A percentile compares a stretch with the other conserved stretches of the same genome.
Evolutionary conservation across 1,140 invertebrate species (phyloP).

Genomic region (Drosophila kikkawai): DNA sequence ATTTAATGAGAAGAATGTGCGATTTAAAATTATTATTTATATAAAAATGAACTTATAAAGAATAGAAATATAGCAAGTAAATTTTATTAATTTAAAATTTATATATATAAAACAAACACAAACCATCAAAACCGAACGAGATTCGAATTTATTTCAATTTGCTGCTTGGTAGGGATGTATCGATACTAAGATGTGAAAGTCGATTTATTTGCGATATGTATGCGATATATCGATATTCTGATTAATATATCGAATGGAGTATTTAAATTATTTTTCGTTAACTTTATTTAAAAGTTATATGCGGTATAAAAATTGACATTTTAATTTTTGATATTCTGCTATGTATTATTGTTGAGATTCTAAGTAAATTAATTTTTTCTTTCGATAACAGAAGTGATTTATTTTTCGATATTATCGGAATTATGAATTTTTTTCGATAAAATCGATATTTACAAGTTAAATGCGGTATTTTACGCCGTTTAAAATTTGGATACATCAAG

Average conservation of each 20-base stretch:
- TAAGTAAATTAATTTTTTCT: too few relatives aligned
- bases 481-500: too few relatives aligned
- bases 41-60: slow-evolving; percentile 78
- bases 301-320: too few relatives aligned
- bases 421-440: too few relatives aligned
- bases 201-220: background rate
- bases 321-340: background rate
- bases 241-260: too few relatives aligned
- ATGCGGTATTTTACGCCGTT: background rate
- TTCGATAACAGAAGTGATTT: too few relatives aligned
- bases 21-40: slow-evolving; percentile 82
- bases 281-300: too few relatives aligned
- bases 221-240: background rate
- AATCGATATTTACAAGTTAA: too few relatives aligned
- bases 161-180: background rate
- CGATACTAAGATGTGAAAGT: background rate
- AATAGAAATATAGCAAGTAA: slow-evolving; percentile 82
- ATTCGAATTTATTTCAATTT: slow-evolving; percentile 49
- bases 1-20: slow-evolving; percentile 66
- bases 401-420: too few relatives aligned
- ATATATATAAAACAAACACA: slow-evolving; percentile 73
- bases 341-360: background rate
- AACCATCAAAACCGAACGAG: slow-evolving; percentile 50
- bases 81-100: slow-evolving; percentile 83
- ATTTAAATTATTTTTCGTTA: too few relatives aligned